Conservation (phyloP, 2,113 vertebrate genomes). For the Willisornis vidua region DNA sequence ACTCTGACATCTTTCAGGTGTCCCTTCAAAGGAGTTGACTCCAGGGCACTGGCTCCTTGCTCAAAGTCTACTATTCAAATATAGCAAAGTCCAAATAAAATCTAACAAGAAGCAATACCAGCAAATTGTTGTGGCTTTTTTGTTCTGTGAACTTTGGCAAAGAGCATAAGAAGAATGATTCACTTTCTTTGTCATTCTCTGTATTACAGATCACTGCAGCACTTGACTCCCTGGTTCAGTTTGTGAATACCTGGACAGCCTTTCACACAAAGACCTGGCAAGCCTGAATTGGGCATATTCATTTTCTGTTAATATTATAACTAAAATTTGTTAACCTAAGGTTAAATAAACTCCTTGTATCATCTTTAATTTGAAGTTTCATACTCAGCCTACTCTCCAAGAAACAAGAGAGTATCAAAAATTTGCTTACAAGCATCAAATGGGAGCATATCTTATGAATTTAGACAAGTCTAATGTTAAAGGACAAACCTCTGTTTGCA, state of each 20-base stretch:
- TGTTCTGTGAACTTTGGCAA: neutral
- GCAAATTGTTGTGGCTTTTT: neutral
- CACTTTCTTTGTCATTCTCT: neutral
- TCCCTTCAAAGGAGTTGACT: neutral
- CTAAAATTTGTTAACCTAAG: neutral
- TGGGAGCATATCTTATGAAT: neutral
- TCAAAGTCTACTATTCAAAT: neutral
- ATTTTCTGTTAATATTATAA: neutral
- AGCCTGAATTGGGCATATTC: neutral
- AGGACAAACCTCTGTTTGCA: neutral
- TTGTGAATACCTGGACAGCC: neutral
- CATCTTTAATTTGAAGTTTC: neutral
- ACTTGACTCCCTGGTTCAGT: neutral
- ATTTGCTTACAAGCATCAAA: neutral
- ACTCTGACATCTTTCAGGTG: neutral
- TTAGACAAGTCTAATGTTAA: neutral
- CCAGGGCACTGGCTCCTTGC: neutral
- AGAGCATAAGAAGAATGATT: neutral
- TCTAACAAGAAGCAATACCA: neutral
- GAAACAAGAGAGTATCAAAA: neutral
- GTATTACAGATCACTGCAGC: neutral
- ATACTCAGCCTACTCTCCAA: neutral
- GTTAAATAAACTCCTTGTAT: neutral
- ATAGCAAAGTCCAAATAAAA: neutral
- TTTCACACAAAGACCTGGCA: neutral